Percentiles rank a stretch among this genome's conserved stretches.
phyloP scores from a whole-genome alignment of 1,140 invertebrate genomes.

The Homarus americanus region DNA sequence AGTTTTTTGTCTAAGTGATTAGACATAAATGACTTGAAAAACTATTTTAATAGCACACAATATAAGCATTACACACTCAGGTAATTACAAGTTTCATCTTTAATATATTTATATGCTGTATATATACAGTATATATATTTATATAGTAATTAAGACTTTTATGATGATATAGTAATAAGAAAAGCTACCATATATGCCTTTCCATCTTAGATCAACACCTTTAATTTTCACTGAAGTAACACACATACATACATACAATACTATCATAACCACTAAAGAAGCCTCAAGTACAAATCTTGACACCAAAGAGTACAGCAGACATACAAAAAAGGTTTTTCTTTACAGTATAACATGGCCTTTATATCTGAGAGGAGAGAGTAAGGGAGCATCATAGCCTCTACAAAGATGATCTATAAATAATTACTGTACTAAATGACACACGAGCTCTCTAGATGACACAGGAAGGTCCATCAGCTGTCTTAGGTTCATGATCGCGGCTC shows the following conservation, averaged over 20 bases:
- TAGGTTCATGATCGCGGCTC: background rate
- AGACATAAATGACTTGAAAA: background rate
- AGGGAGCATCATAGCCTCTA: background rate
- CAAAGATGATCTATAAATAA: background rate
- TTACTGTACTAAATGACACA: background rate
- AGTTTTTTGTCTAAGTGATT: background rate
- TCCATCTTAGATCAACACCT: background rate
- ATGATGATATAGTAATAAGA: background rate
- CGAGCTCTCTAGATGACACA: background rate
- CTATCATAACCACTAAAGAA: background rate
- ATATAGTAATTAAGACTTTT: background rate
- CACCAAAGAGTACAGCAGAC: background rate
- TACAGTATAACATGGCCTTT: background rate
- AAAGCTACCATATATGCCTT: background rate
- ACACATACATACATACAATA: background rate
- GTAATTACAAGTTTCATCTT: background rate
- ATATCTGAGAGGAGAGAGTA: background rate
- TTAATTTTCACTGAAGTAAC: background rate
- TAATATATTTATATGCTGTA: background rate
- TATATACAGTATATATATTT: background rate
- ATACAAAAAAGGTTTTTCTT: background rate
- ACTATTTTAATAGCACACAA: constrained; percentile 2
- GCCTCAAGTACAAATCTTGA: background rate
- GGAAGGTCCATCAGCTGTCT: background rate
- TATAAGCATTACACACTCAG: background rate